Evolutionary conservation across 2,888 invertebrate species (phyloP).

Genomic region (Urechis unicinctus): DNA sequence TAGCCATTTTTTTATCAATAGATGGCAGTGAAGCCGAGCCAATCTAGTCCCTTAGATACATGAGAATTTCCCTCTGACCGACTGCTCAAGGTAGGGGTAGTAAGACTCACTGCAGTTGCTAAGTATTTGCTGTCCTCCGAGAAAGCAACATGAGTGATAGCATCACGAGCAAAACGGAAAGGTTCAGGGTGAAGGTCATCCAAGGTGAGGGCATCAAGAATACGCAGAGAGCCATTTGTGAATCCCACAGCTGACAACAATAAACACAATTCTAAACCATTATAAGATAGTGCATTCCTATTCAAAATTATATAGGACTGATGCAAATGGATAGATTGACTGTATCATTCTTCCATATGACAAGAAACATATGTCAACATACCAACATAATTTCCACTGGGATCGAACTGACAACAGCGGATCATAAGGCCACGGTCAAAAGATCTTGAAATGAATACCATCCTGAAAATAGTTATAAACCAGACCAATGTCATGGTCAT

Average conservation of each 20-base stretch:
- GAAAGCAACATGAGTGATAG: slow-evolving; percentile 46
- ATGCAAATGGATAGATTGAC: not conserved
- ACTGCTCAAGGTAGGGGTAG: no score
- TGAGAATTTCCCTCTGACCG: no score
- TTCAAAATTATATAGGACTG: no score
- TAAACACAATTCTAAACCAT: no score
- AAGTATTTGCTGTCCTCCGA: slow-evolving; percentile 45
- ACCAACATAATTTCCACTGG: slow-evolving; percentile 27
- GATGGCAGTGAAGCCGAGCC: no score
- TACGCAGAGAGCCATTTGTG: slow-evolving; percentile 33
- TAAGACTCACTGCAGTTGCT: slow-evolving; percentile 46
- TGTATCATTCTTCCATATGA: not conserved
- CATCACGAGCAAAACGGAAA: slow-evolving; percentile 42
- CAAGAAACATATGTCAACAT: not conserved
- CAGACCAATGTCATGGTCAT: no score
- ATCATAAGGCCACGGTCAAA: slow-evolving; percentile 42
- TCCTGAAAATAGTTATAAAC: slow-evolving; percentile 21
- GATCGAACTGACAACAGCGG: slow-evolving; percentile 39
- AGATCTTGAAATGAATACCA: slow-evolving; percentile 31
- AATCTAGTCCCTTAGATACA: no score
- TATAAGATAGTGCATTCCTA: no score
- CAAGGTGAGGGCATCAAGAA: slow-evolving; percentile 46
- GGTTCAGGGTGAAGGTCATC: slow-evolving; percentile 39
- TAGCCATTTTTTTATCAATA: no score
- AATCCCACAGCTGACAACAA: slow-evolving; percentile 24